These are phyloP conservation scores for Andrena minutula DNA, from an alignment of 2,888 invertebrate genomes.

Conservation along the genomic window DNA sequence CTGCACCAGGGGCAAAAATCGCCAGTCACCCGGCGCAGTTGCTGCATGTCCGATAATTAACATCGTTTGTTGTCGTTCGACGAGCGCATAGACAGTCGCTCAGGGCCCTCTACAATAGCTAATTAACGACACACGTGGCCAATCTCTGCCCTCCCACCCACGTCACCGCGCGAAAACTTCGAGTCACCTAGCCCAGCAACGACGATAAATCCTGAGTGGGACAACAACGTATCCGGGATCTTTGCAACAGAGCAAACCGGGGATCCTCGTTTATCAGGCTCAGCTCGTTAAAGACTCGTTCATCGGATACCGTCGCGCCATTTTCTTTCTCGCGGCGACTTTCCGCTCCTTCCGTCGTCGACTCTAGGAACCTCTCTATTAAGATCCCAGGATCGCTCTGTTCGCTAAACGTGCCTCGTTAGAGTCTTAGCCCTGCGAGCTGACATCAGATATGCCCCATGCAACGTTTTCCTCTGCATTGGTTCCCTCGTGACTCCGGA, in stretches of 20 bases:
- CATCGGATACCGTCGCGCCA: conserved; percentile 3
- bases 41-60: conserved; percentile 54
- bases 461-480: background rate
- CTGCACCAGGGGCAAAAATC: conserved; percentile 23
- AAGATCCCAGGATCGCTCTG: background rate
- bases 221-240: conserved; percentile 12
- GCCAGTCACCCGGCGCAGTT: conserved; percentile 26
- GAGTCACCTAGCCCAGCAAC: conserved; percentile 17
- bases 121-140: conserved; percentile 67
- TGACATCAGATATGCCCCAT: conserved; percentile 30
- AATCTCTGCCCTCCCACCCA: conserved; percentile 56
- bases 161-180: conserved; percentile 44
- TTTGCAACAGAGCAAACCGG: conserved; percentile 11
- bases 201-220: conserved; percentile 1
- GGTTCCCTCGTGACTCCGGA: background rate
- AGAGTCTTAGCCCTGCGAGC: conserved; percentile 14
- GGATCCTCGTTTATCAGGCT: conserved; percentile 10
- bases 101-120: conserved; percentile 59
- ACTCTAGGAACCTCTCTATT: conserved; percentile 24
- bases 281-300: conserved; percentile 14
- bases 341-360: conserved; percentile 1
- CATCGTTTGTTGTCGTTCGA: conserved; percentile 52
- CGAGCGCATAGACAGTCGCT: conserved; percentile 13
- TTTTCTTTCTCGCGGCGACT: conserved; percentile 1
- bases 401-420: conserved; percentile 30